These are phyloP conservation scores for Gambusia yucatana DNA, from an alignment of 2,797 vertebrate species.

Conservation along the genomic window DNA sequence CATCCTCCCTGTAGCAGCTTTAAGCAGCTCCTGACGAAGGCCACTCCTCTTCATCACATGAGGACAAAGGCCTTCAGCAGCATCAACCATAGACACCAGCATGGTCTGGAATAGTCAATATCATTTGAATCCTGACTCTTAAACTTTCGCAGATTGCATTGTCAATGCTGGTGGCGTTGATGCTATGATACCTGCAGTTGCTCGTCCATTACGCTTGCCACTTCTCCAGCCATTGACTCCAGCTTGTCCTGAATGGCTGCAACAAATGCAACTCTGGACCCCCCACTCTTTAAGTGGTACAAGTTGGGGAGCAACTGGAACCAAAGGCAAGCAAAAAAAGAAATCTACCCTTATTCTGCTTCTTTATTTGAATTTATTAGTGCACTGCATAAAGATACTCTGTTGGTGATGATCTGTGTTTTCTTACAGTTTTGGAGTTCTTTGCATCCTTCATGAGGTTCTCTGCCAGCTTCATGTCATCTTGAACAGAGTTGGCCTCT, in stretches of 20 bases:
- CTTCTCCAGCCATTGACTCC: constrained; percentile 92
- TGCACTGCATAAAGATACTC: neutral
- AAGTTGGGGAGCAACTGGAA: constrained; percentile 90
- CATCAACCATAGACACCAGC: constrained; percentile 92
- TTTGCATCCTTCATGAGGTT: constrained; percentile 91
- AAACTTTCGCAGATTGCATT: neutral
- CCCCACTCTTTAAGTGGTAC: constrained; percentile 85
- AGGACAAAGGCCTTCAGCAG: constrained; percentile 91
- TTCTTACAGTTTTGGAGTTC: constrained; percentile 91
- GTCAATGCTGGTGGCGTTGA: neutral
- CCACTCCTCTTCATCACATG: constrained; percentile 88
- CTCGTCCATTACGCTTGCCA: constrained; percentile 90
- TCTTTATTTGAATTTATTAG: neutral
- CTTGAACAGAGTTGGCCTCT: constrained; percentile 81
- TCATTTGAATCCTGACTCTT: neutral
- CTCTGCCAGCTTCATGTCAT: constrained; percentile 89
- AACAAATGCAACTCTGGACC: constrained; percentile 75
- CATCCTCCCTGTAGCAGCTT: constrained; percentile 85
- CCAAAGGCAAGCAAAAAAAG: neutral
- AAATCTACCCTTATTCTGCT: neutral
- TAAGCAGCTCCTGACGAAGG: constrained; percentile 88
- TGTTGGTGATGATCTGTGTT: neutral
- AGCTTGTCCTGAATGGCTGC: constrained; percentile 91
- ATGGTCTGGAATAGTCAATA: constrained; percentile 73
- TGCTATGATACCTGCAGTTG: constrained; percentile 89